Conservation (phyloP, 2,113 vertebrate genomes). For the Noctilio leporinus region DNA sequence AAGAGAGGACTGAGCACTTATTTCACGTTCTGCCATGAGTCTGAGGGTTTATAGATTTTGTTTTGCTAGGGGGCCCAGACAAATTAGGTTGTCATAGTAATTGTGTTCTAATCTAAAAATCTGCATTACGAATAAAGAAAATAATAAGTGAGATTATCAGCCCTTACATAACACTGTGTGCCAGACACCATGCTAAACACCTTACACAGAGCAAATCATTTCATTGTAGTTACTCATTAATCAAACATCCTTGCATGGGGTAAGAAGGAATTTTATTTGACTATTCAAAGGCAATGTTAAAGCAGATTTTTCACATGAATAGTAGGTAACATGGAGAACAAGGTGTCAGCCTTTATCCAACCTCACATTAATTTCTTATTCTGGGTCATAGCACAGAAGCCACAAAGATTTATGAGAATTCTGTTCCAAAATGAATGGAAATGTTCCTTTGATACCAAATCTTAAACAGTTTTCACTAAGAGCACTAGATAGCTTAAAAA, state of each 20-base stretch:
- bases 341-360: background rate
- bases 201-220: background rate
- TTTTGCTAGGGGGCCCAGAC: background rate
- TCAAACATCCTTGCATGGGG: background rate
- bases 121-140: background rate
- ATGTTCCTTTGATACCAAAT: background rate
- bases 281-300: background rate
- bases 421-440: background rate
- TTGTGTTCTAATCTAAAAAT: background rate
- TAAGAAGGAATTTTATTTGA: background rate
- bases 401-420: background rate
- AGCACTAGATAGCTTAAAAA: background rate
- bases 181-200: background rate
- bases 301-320: background rate
- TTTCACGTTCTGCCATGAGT: background rate
- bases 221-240: background rate
- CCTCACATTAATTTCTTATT: slow-evolving; percentile 11
- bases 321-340: background rate
- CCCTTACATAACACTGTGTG: background rate
- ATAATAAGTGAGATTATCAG: background rate
- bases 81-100: background rate
- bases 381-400: background rate
- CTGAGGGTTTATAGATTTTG: background rate
- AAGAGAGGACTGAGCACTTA: background rate
- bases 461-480: background rate